Evolutionary conservation across 2,797 vertebrate genomes (phyloP).

Genomic region (Coregonus ussuriensis): DNA sequence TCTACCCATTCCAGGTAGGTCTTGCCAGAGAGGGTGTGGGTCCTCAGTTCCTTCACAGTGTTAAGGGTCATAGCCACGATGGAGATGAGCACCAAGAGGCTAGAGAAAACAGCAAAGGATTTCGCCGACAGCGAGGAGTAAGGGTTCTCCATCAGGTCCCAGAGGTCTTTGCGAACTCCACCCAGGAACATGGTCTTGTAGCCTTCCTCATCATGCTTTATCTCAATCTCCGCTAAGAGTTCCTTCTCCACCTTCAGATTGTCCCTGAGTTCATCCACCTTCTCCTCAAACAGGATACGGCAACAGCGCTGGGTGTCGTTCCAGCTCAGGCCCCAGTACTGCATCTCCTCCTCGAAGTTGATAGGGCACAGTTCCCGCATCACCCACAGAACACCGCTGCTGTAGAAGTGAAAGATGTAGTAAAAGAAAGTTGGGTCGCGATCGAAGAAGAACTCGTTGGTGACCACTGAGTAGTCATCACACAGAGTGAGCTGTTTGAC

Average conservation of each 20-base stretch:
- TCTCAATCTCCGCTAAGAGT: slow-evolving; percentile 79
- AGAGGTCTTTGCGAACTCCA: slow-evolving; percentile 66
- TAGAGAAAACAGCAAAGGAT: slow-evolving; percentile 78
- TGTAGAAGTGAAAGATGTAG: slow-evolving; percentile 83
- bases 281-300: slow-evolving; percentile 82
- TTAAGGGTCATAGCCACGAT: slow-evolving; percentile 83
- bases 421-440: slow-evolving; percentile 80
- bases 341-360: slow-evolving; percentile 82
- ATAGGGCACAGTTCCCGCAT: slow-evolving; percentile 81
- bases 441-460: slow-evolving; percentile 85
- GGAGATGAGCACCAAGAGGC: slow-evolving; percentile 82
- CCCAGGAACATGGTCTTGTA: slow-evolving; percentile 79
- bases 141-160: slow-evolving; percentile 83
- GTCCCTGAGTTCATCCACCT: slow-evolving; percentile 79
- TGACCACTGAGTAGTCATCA: slow-evolving; percentile 80
- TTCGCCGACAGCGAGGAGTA: slow-evolving; percentile 81
- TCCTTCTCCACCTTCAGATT: slow-evolving; percentile 81
- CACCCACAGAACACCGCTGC: slow-evolving; percentile 79
- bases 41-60: slow-evolving; percentile 81
- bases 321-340: slow-evolving; percentile 84
- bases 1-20: slow-evolving; percentile 82
- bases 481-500: slow-evolving; percentile 75
- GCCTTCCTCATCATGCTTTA: slow-evolving; percentile 53
- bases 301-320: slow-evolving; percentile 80
- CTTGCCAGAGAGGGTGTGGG: slow-evolving; percentile 63